Percentiles rank a stretch among this genome's conserved stretches.
These are phyloP conservation scores for Drosophila nebulosa DNA, from an alignment of 1,140 invertebrate species.

Conservation along the genomic window DNA sequence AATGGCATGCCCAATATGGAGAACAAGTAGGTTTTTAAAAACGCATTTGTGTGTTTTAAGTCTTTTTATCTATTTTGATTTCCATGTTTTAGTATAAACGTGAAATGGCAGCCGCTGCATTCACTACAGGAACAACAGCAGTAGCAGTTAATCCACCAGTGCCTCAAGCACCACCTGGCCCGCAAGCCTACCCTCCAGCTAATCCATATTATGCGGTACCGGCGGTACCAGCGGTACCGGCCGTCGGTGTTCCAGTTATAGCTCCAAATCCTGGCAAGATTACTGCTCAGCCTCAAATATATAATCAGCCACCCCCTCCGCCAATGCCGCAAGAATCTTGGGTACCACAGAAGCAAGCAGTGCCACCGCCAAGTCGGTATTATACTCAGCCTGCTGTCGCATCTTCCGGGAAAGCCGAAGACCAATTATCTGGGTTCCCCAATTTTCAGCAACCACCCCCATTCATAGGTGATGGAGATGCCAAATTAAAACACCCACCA, in stretches of 20 bases:
- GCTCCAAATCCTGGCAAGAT: constrained; percentile 46
- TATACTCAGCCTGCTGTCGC: constrained; percentile 15
- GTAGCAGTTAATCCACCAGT: not conserved
- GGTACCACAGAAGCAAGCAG: constrained; percentile 6
- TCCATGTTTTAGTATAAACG: constrained; percentile 61
- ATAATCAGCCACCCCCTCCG: constrained; percentile 81
- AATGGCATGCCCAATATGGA: constrained; percentile 91
- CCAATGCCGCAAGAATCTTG: constrained; percentile 56
- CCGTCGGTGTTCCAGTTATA: not conserved
- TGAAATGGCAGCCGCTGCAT: constrained; percentile 71
- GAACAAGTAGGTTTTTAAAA: constrained; percentile 84
- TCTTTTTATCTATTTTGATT: constrained; percentile 7
- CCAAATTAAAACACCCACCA: constrained; percentile 2
- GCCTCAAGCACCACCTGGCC: constrained; percentile 4
- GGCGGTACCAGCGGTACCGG: constrained; percentile 5
- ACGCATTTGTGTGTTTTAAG: not conserved
- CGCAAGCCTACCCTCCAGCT: constrained; percentile 38
- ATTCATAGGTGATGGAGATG: constrained; percentile 13
- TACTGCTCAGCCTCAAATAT: constrained; percentile 69
- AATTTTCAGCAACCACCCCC: constrained; percentile 61
- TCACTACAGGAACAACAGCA: not conserved
- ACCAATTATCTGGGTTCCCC: constrained; percentile 25
- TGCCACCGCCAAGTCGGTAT: constrained; percentile 14
- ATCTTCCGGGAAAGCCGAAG: not conserved
- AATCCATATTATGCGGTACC: constrained; percentile 19